Evolutionary conservation across 1,140 invertebrate genomes (phyloP).

Genomic region (Eubasilissa regina): DNA sequence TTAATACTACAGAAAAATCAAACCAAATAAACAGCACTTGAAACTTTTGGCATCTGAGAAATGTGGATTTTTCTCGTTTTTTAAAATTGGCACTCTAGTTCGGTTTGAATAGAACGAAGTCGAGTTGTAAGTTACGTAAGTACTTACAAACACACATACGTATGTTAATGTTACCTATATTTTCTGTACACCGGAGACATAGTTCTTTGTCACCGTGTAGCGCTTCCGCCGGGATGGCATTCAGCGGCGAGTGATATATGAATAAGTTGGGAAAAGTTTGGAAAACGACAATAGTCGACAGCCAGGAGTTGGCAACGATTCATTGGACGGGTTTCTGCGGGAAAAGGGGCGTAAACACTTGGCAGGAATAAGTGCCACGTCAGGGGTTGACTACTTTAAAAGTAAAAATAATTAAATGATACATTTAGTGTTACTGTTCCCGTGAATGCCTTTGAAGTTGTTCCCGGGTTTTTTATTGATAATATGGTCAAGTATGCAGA

Average conservation of each 20-base stretch:
- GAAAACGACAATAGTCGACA: conserved; percentile 56
- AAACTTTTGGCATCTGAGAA: neutral
- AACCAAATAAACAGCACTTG: neutral
- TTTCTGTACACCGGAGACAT: conserved; percentile 12
- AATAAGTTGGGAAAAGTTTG: conserved; percentile 49
- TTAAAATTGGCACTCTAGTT: conserved; percentile 7
- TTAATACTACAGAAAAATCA: too few species aligned
- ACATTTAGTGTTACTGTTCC: too few species aligned
- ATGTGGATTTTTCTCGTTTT: conserved; percentile 7
- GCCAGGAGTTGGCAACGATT: conserved; percentile 52
- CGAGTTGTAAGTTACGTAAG: neutral
- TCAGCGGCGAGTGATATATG: conserved; percentile 51
- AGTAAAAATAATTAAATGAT: too few species aligned
- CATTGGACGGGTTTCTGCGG: conserved; percentile 28
- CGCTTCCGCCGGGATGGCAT: conserved; percentile 35
- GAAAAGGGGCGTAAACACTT: conserved; percentile 41
- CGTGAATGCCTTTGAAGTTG: too few species aligned
- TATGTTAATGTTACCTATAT: neutral
- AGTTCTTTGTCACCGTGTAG: conserved; percentile 36
- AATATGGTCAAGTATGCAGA: too few species aligned
- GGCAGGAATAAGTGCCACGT: conserved; percentile 39
- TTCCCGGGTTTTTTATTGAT: too few species aligned
- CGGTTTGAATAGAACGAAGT: neutral
- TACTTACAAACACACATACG: conserved; percentile 13
- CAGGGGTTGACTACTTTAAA: conserved; percentile 1